phyloP scores from a whole-genome alignment of 2,797 vertebrate species.

The Cetoscarus ocellatus region DNA sequence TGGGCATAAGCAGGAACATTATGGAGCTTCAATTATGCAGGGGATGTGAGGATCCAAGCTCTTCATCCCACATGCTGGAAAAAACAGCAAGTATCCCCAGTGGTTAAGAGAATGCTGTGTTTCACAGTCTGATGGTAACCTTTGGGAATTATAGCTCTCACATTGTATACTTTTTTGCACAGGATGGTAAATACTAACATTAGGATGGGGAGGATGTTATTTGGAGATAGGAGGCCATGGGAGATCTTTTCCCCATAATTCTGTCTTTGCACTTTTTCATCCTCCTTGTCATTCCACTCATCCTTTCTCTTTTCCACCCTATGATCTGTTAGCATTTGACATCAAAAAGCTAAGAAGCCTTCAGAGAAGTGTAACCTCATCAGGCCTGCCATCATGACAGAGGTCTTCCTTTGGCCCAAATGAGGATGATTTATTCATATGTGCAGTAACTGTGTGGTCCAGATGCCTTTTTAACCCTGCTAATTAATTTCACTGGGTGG shows the following conservation, averaged over 20 bases:
- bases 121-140: slow-evolving; percentile 24
- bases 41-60: background rate
- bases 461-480: slow-evolving; percentile 64
- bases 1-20: slow-evolving; percentile 11
- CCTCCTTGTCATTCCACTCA: slow-evolving; percentile 25
- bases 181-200: slow-evolving; percentile 45
- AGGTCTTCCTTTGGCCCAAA: slow-evolving; percentile 55
- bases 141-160: slow-evolving; percentile 19
- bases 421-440: slow-evolving; percentile 74
- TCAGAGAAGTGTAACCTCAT: slow-evolving; percentile 62
- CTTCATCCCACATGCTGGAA: background rate
- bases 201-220: slow-evolving; percentile 26
- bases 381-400: slow-evolving; percentile 43
- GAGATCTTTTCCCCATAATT: slow-evolving; percentile 19
- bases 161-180: slow-evolving; percentile 18
- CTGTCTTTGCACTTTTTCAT: slow-evolving; percentile 25
- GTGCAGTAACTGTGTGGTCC: slow-evolving; percentile 54
- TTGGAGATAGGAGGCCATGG: slow-evolving; percentile 35
- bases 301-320: slow-evolving; percentile 1
- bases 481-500: slow-evolving; percentile 76
- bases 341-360: slow-evolving; percentile 23
- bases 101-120: slow-evolving; percentile 5
- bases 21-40: background rate
- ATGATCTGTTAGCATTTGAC: slow-evolving; percentile 33
- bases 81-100: background rate